Conservation (phyloP, 2,888 invertebrate genomes). For the Caenorhabditis uteleia region DNA sequence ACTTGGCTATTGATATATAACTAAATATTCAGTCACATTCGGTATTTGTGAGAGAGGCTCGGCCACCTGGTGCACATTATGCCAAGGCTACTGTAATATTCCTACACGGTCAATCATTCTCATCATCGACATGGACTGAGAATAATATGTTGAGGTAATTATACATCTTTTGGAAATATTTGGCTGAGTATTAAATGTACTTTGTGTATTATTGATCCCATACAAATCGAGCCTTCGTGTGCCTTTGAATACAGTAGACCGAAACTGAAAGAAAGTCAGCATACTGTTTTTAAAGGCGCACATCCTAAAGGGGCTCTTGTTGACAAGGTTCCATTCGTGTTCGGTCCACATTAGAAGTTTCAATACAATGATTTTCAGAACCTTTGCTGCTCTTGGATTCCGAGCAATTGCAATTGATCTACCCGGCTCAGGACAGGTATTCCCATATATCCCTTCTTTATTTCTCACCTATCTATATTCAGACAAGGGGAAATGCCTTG, state of each 20-base stretch:
- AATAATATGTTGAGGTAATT: conserved; percentile 39
- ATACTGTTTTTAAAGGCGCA: too few species aligned
- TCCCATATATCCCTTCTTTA: background rate
- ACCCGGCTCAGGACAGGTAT: conserved; percentile 46
- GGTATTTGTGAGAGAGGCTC: conserved; percentile 48
- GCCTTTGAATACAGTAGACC: too few species aligned
- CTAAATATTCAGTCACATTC: conserved; percentile 35
- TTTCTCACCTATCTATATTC: conserved; percentile 2
- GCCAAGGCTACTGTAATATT: conserved; percentile 48
- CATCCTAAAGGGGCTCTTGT: too few species aligned
- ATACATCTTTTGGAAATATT: background rate
- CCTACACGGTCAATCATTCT: conserved; percentile 54
- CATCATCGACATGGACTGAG: conserved; percentile 50
- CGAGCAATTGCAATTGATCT: conserved; percentile 52
- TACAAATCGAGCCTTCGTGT: too few species aligned
- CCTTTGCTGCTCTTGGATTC: conserved; percentile 49
- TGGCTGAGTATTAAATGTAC: too few species aligned
- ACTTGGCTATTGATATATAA: background rate
- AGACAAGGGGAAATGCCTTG: conserved; percentile 38
- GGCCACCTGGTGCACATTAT: conserved; percentile 50
- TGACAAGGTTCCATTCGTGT: background rate
- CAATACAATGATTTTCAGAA: conserved; percentile 12
- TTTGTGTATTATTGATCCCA: too few species aligned
- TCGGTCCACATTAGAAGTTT: background rate
- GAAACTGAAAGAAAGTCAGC: too few species aligned